phyloP scores from a whole-genome alignment of 2,797 vertebrate genomes.

The Pangasius sanitwongsei region DNA sequence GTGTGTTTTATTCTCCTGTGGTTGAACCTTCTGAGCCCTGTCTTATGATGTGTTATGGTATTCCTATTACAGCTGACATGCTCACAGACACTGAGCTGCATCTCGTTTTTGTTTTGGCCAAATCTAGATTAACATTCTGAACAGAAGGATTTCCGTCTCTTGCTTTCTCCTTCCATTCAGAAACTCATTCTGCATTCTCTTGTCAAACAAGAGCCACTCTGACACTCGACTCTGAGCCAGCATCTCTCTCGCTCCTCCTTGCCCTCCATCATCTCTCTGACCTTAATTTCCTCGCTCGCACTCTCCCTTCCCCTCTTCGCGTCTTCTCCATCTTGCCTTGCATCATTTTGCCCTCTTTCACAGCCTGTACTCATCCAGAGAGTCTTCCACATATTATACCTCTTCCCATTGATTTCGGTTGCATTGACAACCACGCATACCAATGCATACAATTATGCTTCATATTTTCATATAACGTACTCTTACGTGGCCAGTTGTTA shows the following conservation, averaged over 20 bases:
- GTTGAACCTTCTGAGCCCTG: neutral
- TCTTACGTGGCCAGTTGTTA: neutral
- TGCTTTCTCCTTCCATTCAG: neutral
- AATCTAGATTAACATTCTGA: neutral
- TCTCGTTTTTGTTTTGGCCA: neutral
- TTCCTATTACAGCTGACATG: neutral
- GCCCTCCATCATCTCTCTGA: conserved; percentile 11
- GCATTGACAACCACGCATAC: neutral
- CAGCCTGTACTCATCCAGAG: neutral
- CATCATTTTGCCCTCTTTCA: no score
- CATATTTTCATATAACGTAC: neutral
- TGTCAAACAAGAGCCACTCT: conserved; percentile 37
- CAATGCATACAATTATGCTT: neutral
- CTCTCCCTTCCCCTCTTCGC: neutral
- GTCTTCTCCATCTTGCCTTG: neutral
- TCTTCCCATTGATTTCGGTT: neutral
- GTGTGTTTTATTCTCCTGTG: neutral
- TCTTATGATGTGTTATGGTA: neutral
- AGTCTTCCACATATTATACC: neutral
- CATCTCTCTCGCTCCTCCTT: conserved; percentile 12
- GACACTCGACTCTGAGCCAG: conserved; percentile 34
- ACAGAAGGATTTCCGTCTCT: neutral
- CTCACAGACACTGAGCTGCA: neutral
- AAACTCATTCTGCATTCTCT: conserved; percentile 46
- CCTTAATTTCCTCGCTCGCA: neutral